phyloP scores from a whole-genome alignment of 2,888 invertebrate genomes.

The Tipula helvola region DNA sequence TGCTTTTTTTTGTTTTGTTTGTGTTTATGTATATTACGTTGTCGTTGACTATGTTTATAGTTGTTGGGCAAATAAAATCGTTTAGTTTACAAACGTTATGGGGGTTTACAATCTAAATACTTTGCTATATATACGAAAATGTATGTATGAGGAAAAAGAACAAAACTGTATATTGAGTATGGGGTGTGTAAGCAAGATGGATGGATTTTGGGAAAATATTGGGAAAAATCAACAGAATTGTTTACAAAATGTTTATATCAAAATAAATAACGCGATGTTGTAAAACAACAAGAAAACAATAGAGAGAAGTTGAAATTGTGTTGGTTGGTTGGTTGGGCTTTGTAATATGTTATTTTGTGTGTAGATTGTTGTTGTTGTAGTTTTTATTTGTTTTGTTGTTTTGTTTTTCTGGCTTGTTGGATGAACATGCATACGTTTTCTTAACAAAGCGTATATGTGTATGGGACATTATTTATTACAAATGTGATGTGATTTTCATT shows the following conservation, averaged over 20 bases:
- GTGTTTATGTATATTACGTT: neutral
- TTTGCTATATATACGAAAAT: neutral
- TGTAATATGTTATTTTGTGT: neutral
- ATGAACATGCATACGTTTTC: neutral
- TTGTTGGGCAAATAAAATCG: slow-evolving; percentile 16
- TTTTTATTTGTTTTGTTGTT: neutral
- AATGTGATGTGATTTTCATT: neutral
- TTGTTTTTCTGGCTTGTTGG: neutral
- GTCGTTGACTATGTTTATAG: neutral
- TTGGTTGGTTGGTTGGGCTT: neutral
- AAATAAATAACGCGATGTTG: slow-evolving; percentile 12
- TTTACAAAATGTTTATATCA: slow-evolving; percentile 11
- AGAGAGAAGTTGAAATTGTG: slow-evolving; percentile 5
- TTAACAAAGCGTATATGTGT: neutral
- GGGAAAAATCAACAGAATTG: neutral
- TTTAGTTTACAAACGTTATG: slow-evolving; percentile 14
- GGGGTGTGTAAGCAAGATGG: neutral
- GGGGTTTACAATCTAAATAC: slow-evolving; percentile 1
- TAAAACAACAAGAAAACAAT: slow-evolving; percentile 5
- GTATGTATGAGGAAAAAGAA: neutral
- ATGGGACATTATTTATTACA: neutral
- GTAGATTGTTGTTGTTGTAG: neutral
- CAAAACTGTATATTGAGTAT: neutral
- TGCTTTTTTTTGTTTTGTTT: neutral
- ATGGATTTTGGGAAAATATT: neutral